Percentiles rank a stretch among this genome's conserved stretches.
Evolutionary conservation across 1,140 invertebrate species (phyloP).

Genomic region (Pogonomyrmex barbatus): DNA sequence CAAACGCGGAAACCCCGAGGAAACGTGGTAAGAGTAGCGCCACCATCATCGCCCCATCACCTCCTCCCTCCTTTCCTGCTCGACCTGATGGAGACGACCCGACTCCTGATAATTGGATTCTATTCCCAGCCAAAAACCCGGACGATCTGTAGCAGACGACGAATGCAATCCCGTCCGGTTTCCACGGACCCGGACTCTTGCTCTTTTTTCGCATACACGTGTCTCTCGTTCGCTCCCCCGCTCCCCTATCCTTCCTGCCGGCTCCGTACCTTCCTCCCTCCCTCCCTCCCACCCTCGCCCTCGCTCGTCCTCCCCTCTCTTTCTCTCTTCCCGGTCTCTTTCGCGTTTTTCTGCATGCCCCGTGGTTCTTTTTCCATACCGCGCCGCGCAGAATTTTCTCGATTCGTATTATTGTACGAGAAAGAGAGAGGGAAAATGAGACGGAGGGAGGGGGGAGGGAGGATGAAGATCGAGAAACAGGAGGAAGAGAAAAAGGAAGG

Average conservation of each 20-base stretch:
- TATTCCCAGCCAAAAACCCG: constrained; percentile 57
- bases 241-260: constrained; percentile 25
- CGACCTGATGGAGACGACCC: constrained; percentile 52
- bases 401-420: constrained; percentile 76
- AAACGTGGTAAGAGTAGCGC: constrained; percentile 26
- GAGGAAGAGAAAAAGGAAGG: not conserved
- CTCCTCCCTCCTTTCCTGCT: not conserved
- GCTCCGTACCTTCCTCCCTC: constrained; percentile 14
- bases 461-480: constrained; percentile 11
- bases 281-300: not conserved
- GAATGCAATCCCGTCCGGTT: constrained; percentile 78
- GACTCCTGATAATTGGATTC: constrained; percentile 69
- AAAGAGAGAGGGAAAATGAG: not conserved
- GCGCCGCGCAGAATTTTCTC: constrained; percentile 75
- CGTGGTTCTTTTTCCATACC: constrained; percentile 77
- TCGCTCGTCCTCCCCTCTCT: not conserved
- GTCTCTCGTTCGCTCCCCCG: constrained; percentile 38
- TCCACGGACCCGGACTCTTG: constrained; percentile 74
- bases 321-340: constrained; percentile 27
- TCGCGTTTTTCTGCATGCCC: constrained; percentile 74
- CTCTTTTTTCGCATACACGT: constrained; percentile 43
- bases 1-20: not conserved
- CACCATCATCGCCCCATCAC: not conserved
- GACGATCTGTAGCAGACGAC: constrained; percentile 66
- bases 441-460: not conserved